Percentiles rank a stretch among this genome's conserved stretches.
These are phyloP conservation scores for Siniperca scherzeri DNA, from an alignment of 2,797 vertebrate species.

Conservation along the genomic window DNA sequence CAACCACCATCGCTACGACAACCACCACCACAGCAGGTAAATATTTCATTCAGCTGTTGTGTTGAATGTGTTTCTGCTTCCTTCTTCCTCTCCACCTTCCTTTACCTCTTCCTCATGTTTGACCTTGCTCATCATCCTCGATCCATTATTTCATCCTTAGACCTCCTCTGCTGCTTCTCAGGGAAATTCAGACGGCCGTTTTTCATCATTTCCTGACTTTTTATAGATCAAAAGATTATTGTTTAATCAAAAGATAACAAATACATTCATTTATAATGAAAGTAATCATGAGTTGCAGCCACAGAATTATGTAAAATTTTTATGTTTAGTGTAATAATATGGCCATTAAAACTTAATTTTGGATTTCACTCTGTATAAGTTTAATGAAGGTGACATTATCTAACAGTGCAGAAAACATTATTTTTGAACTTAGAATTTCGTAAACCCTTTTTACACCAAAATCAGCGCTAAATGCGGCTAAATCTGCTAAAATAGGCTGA, in stretches of 20 bases:
- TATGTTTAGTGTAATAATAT: background rate
- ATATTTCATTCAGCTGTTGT: background rate
- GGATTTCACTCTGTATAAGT: background rate
- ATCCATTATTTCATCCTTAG: background rate
- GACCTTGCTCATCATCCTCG: background rate
- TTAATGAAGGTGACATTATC: background rate
- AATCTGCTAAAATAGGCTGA: too few species aligned
- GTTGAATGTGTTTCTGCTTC: background rate
- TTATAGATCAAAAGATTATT: background rate
- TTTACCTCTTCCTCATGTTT: background rate
- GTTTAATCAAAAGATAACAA: background rate
- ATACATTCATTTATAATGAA: background rate
- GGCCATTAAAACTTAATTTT: background rate
- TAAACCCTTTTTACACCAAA: too few species aligned
- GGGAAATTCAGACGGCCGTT: too few species aligned
- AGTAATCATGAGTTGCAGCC: background rate
- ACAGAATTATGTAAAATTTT: background rate
- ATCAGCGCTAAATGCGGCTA: too few species aligned
- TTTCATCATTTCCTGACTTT: too few species aligned
- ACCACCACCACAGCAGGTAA: slow-evolving; percentile 78
- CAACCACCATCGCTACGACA: slow-evolving; percentile 73
- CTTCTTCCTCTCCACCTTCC: background rate
- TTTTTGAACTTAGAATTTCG: too few species aligned
- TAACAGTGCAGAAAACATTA: background rate
- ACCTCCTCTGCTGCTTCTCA: background rate